A percentile compares a stretch with the other conserved stretches of the same genome.
phyloP scores from a whole-genome alignment of 2,797 vertebrate genomes.

The Masticophis lateralis region DNA sequence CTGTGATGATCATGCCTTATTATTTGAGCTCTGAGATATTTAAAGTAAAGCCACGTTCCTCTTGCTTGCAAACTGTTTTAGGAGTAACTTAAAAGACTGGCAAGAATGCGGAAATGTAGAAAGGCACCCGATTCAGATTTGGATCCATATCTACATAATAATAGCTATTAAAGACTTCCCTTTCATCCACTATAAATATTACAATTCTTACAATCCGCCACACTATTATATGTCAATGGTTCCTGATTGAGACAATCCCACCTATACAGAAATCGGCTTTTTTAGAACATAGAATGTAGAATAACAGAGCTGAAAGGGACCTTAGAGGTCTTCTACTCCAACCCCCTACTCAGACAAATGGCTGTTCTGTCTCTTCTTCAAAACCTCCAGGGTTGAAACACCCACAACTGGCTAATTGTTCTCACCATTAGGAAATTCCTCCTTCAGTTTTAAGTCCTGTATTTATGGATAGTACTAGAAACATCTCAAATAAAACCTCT shows the following conservation, averaged over 20 bases:
- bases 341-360: neutral
- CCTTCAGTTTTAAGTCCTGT: neutral
- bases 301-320: neutral
- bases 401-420: neutral
- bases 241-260: neutral
- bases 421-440: neutral
- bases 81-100: neutral
- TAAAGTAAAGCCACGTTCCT: neutral
- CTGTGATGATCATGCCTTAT: neutral
- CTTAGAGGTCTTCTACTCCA: neutral
- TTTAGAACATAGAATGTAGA: neutral
- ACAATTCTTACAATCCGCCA: neutral
- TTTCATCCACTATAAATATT: neutral
- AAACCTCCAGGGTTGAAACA: neutral
- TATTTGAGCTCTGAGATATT: neutral
- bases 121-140: neutral
- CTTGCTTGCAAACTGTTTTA: neutral
- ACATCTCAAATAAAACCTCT: neutral
- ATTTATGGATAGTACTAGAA: neutral
- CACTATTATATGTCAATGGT: neutral
- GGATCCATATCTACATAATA: neutral
- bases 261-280: neutral
- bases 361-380: neutral
- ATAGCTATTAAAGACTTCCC: neutral
- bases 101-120: neutral